Evolutionary conservation across 2,888 invertebrate species (phyloP).

Genomic region (Drosophila lacicola): DNA sequence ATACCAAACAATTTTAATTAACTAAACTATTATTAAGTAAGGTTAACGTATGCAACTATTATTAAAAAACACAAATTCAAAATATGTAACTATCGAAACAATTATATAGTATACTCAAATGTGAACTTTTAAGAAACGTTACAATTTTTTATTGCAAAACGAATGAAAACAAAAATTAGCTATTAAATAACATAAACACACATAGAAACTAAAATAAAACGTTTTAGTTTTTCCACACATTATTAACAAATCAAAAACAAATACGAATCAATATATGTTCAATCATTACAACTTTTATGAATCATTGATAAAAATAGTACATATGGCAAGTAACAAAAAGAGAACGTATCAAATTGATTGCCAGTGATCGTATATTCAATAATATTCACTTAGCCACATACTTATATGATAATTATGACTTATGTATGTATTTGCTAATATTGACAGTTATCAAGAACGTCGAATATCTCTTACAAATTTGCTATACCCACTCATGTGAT

Average conservation of each 20-base stretch:
- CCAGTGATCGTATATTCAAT: constrained; percentile 67
- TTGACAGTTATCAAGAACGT: constrained; percentile 33
- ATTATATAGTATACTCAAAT: constrained; percentile 73
- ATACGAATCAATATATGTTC: constrained; percentile 10
- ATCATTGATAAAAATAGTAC: constrained; percentile 26
- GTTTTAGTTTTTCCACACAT: constrained; percentile 23
- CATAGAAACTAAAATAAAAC: constrained; percentile 14
- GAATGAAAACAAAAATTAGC: constrained; percentile 43
- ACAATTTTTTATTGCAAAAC: constrained; percentile 66
- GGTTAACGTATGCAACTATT: constrained; percentile 70
- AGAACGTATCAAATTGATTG: constrained; percentile 67
- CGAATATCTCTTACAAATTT: constrained; percentile 15
- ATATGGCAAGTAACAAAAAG: constrained; percentile 36
- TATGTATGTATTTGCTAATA: constrained; percentile 36
- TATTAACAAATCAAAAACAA: constrained; percentile 8
- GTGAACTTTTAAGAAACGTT: constrained; percentile 71
- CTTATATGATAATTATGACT: constrained; percentile 33
- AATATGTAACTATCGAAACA: constrained; percentile 63
- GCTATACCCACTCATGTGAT: constrained; percentile 27
- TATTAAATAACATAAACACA: constrained; percentile 35
- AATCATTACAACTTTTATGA: constrained; percentile 22
- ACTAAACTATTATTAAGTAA: constrained; percentile 70
- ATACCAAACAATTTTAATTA: constrained; percentile 75
- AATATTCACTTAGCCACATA: constrained; percentile 51
- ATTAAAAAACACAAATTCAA: constrained; percentile 56